Evolutionary conservation across 2,888 invertebrate species (phyloP), one percentile per base, ranked within the genome.

Genomic region (Sepiola atlantica): DNA sequence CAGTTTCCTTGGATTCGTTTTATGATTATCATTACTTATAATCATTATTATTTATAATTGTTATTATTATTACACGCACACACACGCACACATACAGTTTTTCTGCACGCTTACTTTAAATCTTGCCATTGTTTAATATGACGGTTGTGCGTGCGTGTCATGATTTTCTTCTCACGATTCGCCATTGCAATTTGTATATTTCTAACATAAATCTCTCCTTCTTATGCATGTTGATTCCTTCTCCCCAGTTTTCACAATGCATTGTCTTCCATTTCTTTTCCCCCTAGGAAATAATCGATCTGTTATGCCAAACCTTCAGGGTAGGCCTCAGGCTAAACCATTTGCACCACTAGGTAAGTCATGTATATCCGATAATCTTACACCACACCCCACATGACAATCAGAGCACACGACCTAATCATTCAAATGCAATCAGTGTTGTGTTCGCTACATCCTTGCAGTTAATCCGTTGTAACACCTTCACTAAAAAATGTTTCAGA

Each of bases 311-410:
- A 92, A 92, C 55, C 55, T 92, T 45, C 92, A 92, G 16, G 55
- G 92, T n/a, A 92, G 55, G 32, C 92, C 92, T n/a, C 92, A 92
- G 54, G 55, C 95, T 92, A 97, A 97, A 94, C 97, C 97, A 24
- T 97, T 97, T 95, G 97, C 97, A 90, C 97, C 97, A 24, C 96
- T 97, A n/a, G 97, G 97, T 97, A 95, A 95, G 95, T 94, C 45
- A n/a, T 92, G n/a, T n/a, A 45, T 14, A 77, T 77, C n/a, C 77
- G 45, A 45, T 45, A 77, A 77, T 77, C 32, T n/a, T 77, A 77
- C n/a, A n/a, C 32, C 16, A 77, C 8, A 77, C 16, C 12, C 28
- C 28, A n/a, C 77, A 77, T 77, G 77, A 32, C 10, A 77, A 77
- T 32, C 32, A 16, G n/a, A n/a, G 77, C 77, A 77, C 77, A 77